Evolutionary conservation across 2,888 invertebrate genomes (phyloP), one percentile per base, ranked within the genome.

Genomic region (Xestoiulus laeticollis): DNA sequence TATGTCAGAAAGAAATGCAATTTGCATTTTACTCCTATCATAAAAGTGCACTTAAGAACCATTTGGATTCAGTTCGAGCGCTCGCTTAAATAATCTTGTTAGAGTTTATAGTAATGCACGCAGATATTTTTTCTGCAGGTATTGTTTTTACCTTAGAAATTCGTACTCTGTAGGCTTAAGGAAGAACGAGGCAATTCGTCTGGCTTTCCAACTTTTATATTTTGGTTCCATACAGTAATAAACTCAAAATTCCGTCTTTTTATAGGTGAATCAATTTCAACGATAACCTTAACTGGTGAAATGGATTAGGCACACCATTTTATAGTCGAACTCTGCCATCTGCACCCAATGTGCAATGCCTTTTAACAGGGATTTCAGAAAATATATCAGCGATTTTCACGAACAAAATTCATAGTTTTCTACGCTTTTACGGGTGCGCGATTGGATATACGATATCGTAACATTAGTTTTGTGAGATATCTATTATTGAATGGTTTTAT

Each of bases 11-110:
- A 85, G 32, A 85, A 85, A 85, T 85, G 85, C 44, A 85, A 85
- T 85, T 85, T 85, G 38, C 85, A 85, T 85, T 44, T 44, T 85
- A 85, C 44, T 85, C 85, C 85, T 38, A 38, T 43, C 85, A 85
- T 85, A 85, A 85, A 85, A 85, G 38, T 85, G 85, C 85, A 85
- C 85, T 85, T 85, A 85, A 85, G 85, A 38, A 43, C 85, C 85
- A 85, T 85, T 85, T 85, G 85, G 38, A 85, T 85, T 85, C 85
- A 43, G 85, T 26, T 85, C 85, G 22, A 85, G 85, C 44, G n/a
- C 14, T 85, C 85, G 44, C 85, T 85, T 85, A 85, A 85, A 38
- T 85, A 85, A 85, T 85, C 85, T 85, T 85, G 85, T 85, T 85
- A 85, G 43, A 85, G 22, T 85, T 85, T 85, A 78, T 85, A 85